These are phyloP conservation scores for Dromiciops gliroides DNA, from an alignment of 2,113 vertebrate genomes.

Conservation along the genomic window DNA sequence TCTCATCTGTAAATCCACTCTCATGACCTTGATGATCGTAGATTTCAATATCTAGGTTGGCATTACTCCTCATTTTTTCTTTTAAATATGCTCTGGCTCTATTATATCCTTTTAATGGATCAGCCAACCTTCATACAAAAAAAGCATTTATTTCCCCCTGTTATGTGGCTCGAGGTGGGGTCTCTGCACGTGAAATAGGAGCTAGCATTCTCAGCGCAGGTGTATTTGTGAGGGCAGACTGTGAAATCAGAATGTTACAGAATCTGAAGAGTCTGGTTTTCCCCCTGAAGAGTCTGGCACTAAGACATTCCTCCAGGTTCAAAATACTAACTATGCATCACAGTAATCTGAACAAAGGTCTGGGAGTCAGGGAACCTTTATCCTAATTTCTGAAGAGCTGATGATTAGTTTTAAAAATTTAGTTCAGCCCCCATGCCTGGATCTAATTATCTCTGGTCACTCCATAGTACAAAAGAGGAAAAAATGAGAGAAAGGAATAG, in stretches of 20 bases:
- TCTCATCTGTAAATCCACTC: background rate
- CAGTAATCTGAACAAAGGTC: background rate
- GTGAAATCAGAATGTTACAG: slow-evolving; percentile 39
- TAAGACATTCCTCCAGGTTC: slow-evolving; percentile 3
- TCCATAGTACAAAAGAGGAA: background rate
- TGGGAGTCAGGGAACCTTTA: background rate
- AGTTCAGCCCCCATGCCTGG: background rate
- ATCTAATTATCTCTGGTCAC: background rate
- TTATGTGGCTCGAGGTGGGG: background rate
- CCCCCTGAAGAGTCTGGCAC: background rate
- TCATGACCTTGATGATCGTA: background rate
- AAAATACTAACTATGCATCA: background rate
- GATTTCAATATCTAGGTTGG: background rate
- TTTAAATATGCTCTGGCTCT: background rate
- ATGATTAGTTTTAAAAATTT: background rate
- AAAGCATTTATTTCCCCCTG: too few species aligned
- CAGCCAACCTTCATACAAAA: background rate
- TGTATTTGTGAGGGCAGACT: background rate
- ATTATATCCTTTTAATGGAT: background rate
- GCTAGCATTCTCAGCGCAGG: background rate
- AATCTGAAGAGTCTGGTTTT: background rate
- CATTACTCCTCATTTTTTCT: background rate
- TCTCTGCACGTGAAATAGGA: background rate
- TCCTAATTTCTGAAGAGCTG: background rate
- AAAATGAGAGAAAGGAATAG: background rate